These are phyloP conservation scores for Thera obeliscata DNA, from an alignment of 2,888 invertebrate genomes.

Conservation along the genomic window DNA sequence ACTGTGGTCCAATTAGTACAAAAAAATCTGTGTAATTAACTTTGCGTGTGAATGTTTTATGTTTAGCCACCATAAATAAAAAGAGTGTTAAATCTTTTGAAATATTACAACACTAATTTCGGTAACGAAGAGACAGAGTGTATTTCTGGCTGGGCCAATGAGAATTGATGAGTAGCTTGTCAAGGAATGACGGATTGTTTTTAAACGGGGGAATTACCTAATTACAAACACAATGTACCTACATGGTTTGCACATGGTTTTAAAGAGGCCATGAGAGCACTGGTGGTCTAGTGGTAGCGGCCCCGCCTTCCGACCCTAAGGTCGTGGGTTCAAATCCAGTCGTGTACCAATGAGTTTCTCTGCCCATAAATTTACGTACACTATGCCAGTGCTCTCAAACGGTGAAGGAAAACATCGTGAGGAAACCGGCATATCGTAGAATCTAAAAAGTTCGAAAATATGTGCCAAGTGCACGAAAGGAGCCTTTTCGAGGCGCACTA, in stretches of 20 bases:
- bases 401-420: too few relatives aligned
- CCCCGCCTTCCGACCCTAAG: too few relatives aligned
- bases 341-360: too few relatives aligned
- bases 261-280: background rate
- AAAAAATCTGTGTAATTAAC: conserved; percentile 45
- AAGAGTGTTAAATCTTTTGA: conserved; percentile 30
- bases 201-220: conserved; percentile 11
- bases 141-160: conserved; percentile 29
- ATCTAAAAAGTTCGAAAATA: too few relatives aligned
- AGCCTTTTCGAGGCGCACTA: too few relatives aligned
- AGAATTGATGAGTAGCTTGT: conserved; percentile 57
- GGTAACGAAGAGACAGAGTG: conserved; percentile 30
- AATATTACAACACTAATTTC: conserved; percentile 41
- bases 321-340: too few relatives aligned
- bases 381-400: too few relatives aligned
- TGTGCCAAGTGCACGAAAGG: too few relatives aligned
- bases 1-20: conserved; percentile 48
- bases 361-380: too few relatives aligned
- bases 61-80: conserved; percentile 28
- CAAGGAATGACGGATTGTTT: conserved; percentile 19
- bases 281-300: too few relatives aligned
- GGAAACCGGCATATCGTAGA: too few relatives aligned
- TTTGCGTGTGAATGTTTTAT: conserved; percentile 38
- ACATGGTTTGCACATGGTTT: background rate
- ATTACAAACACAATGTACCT: background rate